Base-by-base conservation (phyloP, 1,140 invertebrate genomes). In the Protaetia brevitarsis region DNA sequence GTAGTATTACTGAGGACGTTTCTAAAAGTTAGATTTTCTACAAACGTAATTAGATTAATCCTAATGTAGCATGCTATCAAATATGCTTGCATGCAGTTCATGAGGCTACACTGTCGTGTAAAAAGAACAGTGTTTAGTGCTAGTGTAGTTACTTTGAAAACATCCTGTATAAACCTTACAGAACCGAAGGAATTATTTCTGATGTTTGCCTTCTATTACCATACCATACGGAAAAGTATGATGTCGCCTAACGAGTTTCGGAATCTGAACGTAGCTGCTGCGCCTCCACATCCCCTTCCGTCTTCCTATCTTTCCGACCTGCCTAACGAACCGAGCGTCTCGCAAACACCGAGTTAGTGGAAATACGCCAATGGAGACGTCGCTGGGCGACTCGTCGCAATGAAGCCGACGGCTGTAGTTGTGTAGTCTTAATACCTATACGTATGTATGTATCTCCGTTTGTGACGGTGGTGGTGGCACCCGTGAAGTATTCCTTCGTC, bases 111-210 rank as follows among this genome's bases (percentile, higher is more conserved):
- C n/a, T n/a, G n/a, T n/a, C n/a, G n/a, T n/a, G n/a, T n/a, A n/a
- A n/a, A n/a, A n/a, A n/a, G n/a, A n/a, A n/a, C n/a, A n/a, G n/a
- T n/a, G n/a, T n/a, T n/a, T n/a, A n/a, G n/a, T n/a, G n/a, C n/a
- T n/a, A n/a, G n/a, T n/a, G n/a, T n/a, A n/a, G n/a, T n/a, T n/a
- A n/a, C n/a, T n/a, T n/a, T n/a, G 5, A 37, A 37, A 37, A 11
- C 16, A 37, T 16, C 34, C 11, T 11, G 34, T 11, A 2, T 37
- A 37, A 45, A 45, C 13, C 23, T 45, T 13, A 13, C 3, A 13
- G n/a, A n/a, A n/a, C n/a, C n/a, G n/a, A n/a, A n/a, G n/a, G 41
- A 45, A 45, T 45, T 45, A 45, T 45, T 45, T 45, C 16, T 45
- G 16, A 21, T 45, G 41, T 45, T 45, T 45, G 41, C 16, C 19